Evolutionary conservation across 2,113 vertebrate species (phyloP).

Genomic region (Anthoscopus minutus): DNA sequence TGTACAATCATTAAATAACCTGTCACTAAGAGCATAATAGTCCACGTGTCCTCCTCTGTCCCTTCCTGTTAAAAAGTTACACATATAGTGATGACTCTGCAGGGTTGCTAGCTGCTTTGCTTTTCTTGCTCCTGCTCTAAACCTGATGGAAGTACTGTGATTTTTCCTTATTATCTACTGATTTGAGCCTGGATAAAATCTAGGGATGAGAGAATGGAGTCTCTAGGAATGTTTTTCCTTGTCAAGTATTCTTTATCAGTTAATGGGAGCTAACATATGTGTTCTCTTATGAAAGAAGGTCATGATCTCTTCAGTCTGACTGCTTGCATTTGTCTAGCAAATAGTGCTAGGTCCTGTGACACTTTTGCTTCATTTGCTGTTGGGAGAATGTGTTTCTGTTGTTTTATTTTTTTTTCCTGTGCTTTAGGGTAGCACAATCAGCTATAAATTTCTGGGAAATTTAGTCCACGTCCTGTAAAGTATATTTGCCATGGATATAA

Average conservation of each 20-base stretch:
- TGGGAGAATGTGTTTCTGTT: background rate
- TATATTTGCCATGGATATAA: background rate
- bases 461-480: background rate
- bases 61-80: background rate
- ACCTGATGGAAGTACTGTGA: background rate
- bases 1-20: background rate
- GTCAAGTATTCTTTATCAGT: background rate
- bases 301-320: background rate
- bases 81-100: background rate
- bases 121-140: conserved; percentile 45
- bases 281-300: background rate
- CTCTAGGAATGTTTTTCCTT: background rate
- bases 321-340: background rate
- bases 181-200: background rate
- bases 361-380: background rate
- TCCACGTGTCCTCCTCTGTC: background rate
- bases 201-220: background rate
- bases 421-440: background rate
- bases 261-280: background rate
- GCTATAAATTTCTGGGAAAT: background rate
- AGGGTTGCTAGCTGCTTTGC: background rate
- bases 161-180: background rate
- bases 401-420: background rate
- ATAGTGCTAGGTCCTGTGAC: background rate
- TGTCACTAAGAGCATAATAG: fast-evolving